These are phyloP conservation scores for Rosalia funebris DNA, from an alignment of 2,888 invertebrate genomes.

Conservation along the genomic window DNA sequence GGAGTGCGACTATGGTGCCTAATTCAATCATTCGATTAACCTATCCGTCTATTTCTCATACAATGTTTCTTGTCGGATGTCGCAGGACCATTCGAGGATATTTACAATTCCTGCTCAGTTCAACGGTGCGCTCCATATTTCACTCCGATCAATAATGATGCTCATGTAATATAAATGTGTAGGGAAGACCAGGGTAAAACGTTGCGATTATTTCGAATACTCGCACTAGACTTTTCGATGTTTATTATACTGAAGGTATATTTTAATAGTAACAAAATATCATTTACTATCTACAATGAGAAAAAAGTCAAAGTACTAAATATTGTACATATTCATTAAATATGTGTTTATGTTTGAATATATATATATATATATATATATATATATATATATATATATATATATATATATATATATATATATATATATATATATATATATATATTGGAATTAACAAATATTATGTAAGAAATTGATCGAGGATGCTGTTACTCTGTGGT, in stretches of 20 bases:
- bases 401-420: too few relatives aligned
- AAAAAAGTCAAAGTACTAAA: too few relatives aligned
- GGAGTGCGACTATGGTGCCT: conserved; percentile 21
- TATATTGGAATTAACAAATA: too few relatives aligned
- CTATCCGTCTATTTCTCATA: conserved; percentile 12
- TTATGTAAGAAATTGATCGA: too few relatives aligned
- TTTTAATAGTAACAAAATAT: neutral
- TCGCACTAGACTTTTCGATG: neutral
- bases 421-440: too few relatives aligned
- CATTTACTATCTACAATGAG: too few relatives aligned
- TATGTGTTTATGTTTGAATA: too few relatives aligned
- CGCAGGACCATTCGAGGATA: conserved; percentile 14
- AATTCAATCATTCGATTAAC: conserved; percentile 6
- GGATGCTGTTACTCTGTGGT: too few relatives aligned
- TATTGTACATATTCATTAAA: too few relatives aligned
- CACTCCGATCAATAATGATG: conserved; percentile 48
- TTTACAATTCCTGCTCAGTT: conserved; percentile 4
- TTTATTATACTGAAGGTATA: conserved; percentile 12
- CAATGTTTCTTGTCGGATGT: conserved; percentile 10
- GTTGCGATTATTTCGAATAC: neutral
- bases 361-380: too few relatives aligned
- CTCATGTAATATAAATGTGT: conserved; percentile 45
- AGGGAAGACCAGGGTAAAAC: conserved; percentile 27
- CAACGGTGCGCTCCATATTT: conserved; percentile 41
- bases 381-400: too few relatives aligned